phyloP scores from a whole-genome alignment of 2,888 invertebrate species.

The Byasa hedistus region DNA sequence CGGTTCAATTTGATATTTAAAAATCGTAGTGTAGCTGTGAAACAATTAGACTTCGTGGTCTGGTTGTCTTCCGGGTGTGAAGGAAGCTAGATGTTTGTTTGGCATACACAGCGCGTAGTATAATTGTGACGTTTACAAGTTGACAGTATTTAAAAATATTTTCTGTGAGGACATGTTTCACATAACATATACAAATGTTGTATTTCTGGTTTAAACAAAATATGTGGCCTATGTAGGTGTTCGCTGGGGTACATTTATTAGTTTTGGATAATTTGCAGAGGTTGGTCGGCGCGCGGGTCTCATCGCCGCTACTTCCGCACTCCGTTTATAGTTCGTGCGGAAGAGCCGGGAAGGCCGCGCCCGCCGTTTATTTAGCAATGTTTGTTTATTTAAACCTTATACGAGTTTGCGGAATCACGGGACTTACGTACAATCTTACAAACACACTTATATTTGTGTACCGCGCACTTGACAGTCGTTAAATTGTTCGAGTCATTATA shows the following conservation, averaged over 20 bases:
- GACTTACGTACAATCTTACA: conserved; percentile 8
- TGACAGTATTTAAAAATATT: conserved; percentile 5
- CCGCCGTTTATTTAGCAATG: conserved; percentile 51
- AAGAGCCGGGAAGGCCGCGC: conserved; percentile 64
- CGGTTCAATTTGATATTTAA: conserved; percentile 40
- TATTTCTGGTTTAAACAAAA: too few species aligned
- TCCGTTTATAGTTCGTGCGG: conserved; percentile 71
- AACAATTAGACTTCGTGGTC: conserved; percentile 33
- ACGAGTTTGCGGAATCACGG: conserved; percentile 42
- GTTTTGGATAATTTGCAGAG: conserved; percentile 4
- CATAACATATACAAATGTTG: not conserved
- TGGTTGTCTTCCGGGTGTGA: conserved; percentile 55
- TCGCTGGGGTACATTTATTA: not conserved
- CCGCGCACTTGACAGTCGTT: conserved; percentile 7
- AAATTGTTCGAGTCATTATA: conserved; percentile 13
- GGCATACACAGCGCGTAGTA: conserved; percentile 3
- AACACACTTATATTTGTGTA: conserved; percentile 13
- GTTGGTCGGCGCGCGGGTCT: conserved; percentile 34
- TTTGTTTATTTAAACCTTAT: conserved; percentile 47
- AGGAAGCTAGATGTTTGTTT: conserved; percentile 48
- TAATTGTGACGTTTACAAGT: conserved; percentile 3
- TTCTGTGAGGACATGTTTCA: not conserved
- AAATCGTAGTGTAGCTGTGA: conserved; percentile 14
- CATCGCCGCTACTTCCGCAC: conserved; percentile 60
- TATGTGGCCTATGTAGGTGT: not conserved